A percentile compares a stretch with the other conserved stretches of the same genome.
Evolutionary conservation across 2,797 vertebrate species (phyloP).

Genomic region (Melanotaenia pygmaea): DNA sequence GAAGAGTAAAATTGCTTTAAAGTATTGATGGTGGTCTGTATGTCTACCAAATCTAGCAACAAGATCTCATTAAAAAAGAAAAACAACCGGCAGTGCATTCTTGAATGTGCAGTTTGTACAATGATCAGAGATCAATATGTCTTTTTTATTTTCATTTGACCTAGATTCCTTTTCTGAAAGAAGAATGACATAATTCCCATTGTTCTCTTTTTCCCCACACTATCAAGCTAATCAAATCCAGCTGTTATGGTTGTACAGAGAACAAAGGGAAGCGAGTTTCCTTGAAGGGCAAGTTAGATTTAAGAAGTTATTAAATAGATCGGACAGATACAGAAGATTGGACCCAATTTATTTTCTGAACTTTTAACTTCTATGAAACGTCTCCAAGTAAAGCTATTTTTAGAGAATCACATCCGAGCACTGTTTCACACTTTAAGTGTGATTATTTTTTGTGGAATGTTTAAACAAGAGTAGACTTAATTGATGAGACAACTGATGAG

Average conservation of each 20-base stretch:
- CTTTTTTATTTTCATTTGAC: neutral
- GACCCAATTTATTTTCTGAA: conserved; percentile 43
- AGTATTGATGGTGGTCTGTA: neutral
- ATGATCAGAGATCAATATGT: neutral
- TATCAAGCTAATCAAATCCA: conserved; percentile 36
- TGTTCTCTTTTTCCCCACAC: conserved; percentile 21
- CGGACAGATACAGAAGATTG: conserved; percentile 29
- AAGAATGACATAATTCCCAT: conserved; percentile 31
- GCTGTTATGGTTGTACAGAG: conserved; percentile 44
- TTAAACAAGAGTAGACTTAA: neutral
- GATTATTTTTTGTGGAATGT: neutral
- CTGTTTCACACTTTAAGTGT: conserved; percentile 36
- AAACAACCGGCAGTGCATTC: neutral
- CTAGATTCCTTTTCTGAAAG: conserved; percentile 16
- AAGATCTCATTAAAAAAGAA: conserved; percentile 3
- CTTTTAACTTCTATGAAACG: conserved; percentile 50
- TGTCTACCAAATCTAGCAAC: neutral
- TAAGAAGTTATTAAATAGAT: conserved; percentile 45
- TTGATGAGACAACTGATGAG: neutral
- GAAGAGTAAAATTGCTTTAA: neutral
- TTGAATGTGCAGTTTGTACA: conserved; percentile 10
- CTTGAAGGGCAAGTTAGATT: conserved; percentile 22
- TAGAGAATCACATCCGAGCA: conserved; percentile 25
- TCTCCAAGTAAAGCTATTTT: conserved; percentile 40
- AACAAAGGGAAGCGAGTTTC: conserved; percentile 58